Evolutionary conservation across 2,888 invertebrate species (phyloP).

Genomic region (Clivina fossor): DNA sequence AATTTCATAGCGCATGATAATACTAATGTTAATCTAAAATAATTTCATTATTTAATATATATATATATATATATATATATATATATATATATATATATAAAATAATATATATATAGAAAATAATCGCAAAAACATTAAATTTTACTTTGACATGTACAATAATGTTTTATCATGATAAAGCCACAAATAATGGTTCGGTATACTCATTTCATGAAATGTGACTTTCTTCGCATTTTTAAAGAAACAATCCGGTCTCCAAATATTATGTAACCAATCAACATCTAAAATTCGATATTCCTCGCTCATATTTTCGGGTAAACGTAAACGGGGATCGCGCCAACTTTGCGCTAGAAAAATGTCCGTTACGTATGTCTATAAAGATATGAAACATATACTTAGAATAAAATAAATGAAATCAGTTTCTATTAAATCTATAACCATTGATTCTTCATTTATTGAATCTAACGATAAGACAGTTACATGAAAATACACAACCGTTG

Average conservation of each 20-base stretch:
- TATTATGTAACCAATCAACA: conserved; percentile 86
- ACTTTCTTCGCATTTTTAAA: conserved; percentile 92
- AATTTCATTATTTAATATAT: not conserved
- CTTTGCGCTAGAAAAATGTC: conserved; percentile 91
- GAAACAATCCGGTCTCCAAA: conserved; percentile 92
- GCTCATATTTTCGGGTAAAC: conserved; percentile 91
- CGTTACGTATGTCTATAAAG: conserved; percentile 82
- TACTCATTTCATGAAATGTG: conserved; percentile 92
- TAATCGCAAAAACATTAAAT: conserved; percentile 7
- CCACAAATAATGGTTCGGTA: conserved; percentile 92
- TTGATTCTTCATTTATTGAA: conserved; percentile 94
- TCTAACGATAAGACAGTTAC: conserved; percentile 88
- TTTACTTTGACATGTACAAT: conserved; percentile 90
- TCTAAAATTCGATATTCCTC: conserved; percentile 88
- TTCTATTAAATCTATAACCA: conserved; percentile 62
- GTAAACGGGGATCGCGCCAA: conserved; percentile 86
- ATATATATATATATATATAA: not conserved
- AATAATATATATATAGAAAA: not conserved
- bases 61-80: no score
- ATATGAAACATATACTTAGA: no score
- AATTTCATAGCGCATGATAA: conserved; percentile 94
- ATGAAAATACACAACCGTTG: conserved; percentile 87
- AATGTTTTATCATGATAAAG: conserved; percentile 88
- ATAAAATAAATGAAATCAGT: not conserved
- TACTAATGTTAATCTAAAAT: conserved; percentile 80